Evolutionary conservation across 2,113 vertebrate species (phyloP), one percentile per base, ranked within the genome.

Genomic region (Callionymus lyra): DNA sequence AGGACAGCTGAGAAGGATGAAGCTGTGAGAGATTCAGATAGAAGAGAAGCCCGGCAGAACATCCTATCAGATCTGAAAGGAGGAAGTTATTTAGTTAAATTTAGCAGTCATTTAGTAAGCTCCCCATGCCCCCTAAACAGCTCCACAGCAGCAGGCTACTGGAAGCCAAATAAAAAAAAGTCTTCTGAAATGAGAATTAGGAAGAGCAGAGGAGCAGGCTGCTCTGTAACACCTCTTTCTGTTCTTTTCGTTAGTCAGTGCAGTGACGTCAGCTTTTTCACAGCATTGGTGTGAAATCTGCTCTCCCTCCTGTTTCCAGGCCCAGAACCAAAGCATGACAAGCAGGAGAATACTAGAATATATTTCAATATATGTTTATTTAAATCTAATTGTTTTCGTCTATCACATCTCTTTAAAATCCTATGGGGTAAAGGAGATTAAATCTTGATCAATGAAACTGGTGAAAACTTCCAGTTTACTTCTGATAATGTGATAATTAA

Each of bases 71-170:
- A 74, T 71, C 47, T 68, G 68, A 81, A 72, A 64, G 65, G 76
- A 76, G 76, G 79, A 81, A 81, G 76, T 81, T 65, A 68, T 81
- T 81, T 71, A 76, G 76, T 77, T 81, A 79, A 81, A 81, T 79
- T 77, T 81, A 81, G 79, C 74, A 59, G 52, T 75, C 76, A 65
- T 76, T 81, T 75, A 75, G 71, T 73, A 75, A 69, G 59, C 68
- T 72, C 58, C 73, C 66, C 66, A 68, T 71, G 66, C 50, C 59
- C 61, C 55, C 71, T 65, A 72, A 77, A 72, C 68, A 74, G 56
- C 70, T 64, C 59, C 63, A 65, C 74, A 72, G 53, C 63, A 78
- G 72, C 70, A 58, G 60, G 66, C 59, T 54, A 61, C 59, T 59
- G 68, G 58, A 70, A 56, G 73, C 44, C 53, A 67, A 62, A 27